These are phyloP conservation scores for Myodes glareolus DNA, from an alignment of 2,113 vertebrate species.

Conservation along the genomic window DNA sequence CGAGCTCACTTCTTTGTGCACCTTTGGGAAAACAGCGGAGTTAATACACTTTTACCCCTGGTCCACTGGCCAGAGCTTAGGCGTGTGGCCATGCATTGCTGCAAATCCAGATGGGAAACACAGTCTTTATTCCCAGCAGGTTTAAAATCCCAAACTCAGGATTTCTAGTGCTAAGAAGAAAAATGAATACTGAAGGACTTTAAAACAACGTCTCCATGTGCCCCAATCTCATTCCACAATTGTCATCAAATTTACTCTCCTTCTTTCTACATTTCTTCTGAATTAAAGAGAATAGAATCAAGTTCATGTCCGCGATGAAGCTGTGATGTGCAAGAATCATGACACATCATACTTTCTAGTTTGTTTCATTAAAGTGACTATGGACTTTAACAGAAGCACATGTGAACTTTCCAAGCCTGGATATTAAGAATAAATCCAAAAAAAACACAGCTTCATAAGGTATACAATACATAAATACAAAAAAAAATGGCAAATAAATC, in stretches of 20 bases:
- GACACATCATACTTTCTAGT: background rate
- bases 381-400: background rate
- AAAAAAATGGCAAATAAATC: conserved; percentile 2
- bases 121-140: background rate
- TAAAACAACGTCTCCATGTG: background rate
- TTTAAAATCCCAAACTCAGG: background rate
- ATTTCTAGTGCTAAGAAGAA: background rate
- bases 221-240: background rate
- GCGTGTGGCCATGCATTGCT: background rate
- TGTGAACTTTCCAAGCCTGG: background rate
- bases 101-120: background rate
- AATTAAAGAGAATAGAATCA: conserved; percentile 3
- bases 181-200: background rate
- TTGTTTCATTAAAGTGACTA: background rate
- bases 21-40: background rate
- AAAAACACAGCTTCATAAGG: background rate
- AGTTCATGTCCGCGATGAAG: background rate
- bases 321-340: background rate
- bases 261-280: background rate
- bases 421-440: background rate
- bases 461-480: background rate
- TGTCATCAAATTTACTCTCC: background rate
- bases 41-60: background rate
- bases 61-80: background rate
- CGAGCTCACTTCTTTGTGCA: background rate